phyloP scores from a whole-genome alignment of 2,797 vertebrate genomes.

The Periparus ater region DNA sequence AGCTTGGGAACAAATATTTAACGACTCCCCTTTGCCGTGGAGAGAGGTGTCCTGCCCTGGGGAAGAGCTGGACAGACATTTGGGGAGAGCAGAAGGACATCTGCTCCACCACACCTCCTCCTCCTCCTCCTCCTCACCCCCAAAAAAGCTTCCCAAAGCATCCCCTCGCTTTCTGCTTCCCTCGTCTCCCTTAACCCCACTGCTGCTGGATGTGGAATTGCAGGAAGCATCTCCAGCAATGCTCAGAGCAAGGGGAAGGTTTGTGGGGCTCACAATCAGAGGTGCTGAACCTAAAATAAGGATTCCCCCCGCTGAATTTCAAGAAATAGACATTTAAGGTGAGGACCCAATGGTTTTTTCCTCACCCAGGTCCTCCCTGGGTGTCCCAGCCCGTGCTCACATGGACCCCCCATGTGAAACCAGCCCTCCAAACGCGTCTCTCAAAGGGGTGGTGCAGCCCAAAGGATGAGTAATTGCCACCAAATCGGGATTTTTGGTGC shows the following conservation, averaged over 20 bases:
- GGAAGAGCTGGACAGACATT: not conserved
- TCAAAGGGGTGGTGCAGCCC: not conserved
- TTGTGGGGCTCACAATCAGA: not conserved
- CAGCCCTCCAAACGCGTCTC: not conserved
- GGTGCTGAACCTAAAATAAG: not conserved
- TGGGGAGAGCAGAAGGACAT: not conserved
- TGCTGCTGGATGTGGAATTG: not conserved
- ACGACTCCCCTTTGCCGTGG: accelerated
- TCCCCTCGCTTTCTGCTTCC: not conserved
- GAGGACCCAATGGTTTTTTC: not conserved
- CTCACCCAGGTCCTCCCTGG: not conserved
- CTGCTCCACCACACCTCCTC: not conserved
- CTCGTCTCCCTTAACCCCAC: not conserved
- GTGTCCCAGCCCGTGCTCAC: not conserved
- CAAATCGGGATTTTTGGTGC: not conserved
- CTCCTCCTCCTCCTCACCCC: not conserved
- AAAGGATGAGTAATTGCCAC: slow-evolving; percentile 42
- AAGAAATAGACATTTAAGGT: too few species aligned
- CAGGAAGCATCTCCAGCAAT: not conserved
- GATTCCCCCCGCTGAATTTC: not conserved
- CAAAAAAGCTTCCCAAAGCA: slow-evolving; percentile 4
- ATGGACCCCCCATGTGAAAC: not conserved
- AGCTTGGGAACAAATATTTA: slow-evolving; percentile 15
- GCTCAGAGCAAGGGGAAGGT: not conserved
- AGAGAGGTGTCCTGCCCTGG: not conserved